phyloP scores from a whole-genome alignment of 2,888 invertebrate species.

The Andrena bucephala region DNA sequence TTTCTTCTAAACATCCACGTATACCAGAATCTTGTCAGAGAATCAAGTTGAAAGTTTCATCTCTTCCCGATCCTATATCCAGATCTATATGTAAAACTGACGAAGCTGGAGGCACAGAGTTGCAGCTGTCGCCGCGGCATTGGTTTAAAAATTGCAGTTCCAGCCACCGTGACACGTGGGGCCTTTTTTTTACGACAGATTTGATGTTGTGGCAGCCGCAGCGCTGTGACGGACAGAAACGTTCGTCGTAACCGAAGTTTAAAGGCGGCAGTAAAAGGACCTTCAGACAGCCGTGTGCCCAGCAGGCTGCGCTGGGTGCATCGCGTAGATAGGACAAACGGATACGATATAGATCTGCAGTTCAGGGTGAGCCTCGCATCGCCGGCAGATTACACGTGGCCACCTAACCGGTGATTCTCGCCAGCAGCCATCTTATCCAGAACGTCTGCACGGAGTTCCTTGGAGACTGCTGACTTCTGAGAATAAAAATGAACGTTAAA shows the following conservation, averaged over 20 bases:
- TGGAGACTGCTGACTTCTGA: neutral
- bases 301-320: neutral
- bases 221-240: slow-evolving; percentile 38
- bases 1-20: neutral
- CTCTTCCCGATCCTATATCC: slow-evolving; percentile 13
- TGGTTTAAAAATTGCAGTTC: slow-evolving; percentile 52
- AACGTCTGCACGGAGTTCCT: neutral
- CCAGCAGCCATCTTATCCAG: neutral
- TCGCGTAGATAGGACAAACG: slow-evolving; percentile 20
- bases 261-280: slow-evolving; percentile 51
- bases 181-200: slow-evolving; percentile 44
- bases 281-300: slow-evolving; percentile 16
- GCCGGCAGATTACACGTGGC: neutral
- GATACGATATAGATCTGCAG: slow-evolving; percentile 37
- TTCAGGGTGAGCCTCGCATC: slow-evolving; percentile 15
- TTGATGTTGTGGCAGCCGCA: slow-evolving; percentile 36
- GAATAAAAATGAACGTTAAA: neutral
- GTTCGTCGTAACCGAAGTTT: slow-evolving; percentile 44
- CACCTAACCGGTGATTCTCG: neutral
- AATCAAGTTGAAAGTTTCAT: no score
- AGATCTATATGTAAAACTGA: neutral
- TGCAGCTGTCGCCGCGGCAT: slow-evolving; percentile 26
- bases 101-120: neutral
- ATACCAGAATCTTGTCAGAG: neutral
- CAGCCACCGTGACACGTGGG: slow-evolving; percentile 29